Evolutionary conservation across 2,888 invertebrate species (phyloP).

Genomic region (Melinopterus prodromus): DNA sequence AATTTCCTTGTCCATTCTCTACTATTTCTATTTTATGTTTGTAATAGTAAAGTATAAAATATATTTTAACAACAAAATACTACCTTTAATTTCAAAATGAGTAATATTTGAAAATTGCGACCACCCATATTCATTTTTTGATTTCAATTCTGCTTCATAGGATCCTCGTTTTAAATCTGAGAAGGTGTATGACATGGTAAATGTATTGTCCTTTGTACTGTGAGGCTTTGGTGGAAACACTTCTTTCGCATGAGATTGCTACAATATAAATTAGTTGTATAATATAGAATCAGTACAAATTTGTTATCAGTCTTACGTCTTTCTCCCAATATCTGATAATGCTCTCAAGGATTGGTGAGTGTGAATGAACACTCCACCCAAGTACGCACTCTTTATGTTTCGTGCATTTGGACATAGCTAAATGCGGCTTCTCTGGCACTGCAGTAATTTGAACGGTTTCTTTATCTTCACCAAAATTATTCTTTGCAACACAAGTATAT

Average conservation of each 20-base stretch:
- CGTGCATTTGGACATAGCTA: not conserved
- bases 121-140: slow-evolving; percentile 16
- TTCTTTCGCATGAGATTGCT: slow-evolving; percentile 20
- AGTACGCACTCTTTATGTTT: slow-evolving; percentile 6
- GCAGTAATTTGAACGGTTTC: not conserved
- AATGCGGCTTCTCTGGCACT: slow-evolving; percentile 8
- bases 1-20: no score
- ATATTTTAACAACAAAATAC: not conserved
- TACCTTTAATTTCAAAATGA: slow-evolving; percentile 23
- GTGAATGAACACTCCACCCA: slow-evolving; percentile 20
- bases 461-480: slow-evolving; percentile 8
- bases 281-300: not conserved
- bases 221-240: not conserved
- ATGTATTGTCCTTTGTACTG: slow-evolving; percentile 13
- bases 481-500: slow-evolving; percentile 19
- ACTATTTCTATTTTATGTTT: no score
- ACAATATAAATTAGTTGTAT: not conserved
- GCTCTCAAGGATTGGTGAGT: slow-evolving; percentile 13
- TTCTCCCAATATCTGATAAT: slow-evolving; percentile 20
- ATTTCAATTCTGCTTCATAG: slow-evolving; percentile 5
- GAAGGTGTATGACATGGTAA: slow-evolving; percentile 8
- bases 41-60: not conserved
- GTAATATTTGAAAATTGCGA: slow-evolving; percentile 12
- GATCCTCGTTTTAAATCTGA: slow-evolving; percentile 12
- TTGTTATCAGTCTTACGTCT: slow-evolving; percentile 10